These are phyloP conservation scores for Orbicella faveolata DNA, from an alignment of 64 coral and sea anemone genomes.

Conservation along the genomic window DNA sequence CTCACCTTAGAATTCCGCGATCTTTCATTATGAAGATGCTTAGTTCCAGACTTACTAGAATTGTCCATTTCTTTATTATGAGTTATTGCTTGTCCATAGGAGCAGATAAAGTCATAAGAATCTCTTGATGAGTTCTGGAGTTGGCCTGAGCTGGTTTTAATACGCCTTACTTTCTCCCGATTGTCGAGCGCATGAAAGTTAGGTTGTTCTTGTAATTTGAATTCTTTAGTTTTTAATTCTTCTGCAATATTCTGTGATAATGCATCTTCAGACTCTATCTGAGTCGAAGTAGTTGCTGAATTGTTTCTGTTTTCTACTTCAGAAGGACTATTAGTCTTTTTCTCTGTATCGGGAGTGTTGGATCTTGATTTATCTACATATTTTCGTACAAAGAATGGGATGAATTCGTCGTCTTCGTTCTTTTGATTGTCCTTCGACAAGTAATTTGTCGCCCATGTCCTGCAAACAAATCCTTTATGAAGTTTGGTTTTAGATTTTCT, in stretches of 20 bases:
- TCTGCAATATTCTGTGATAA: not conserved
- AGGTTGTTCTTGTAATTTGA: not conserved
- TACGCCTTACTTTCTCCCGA: not conserved
- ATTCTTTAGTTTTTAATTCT: not conserved
- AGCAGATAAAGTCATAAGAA: not conserved
- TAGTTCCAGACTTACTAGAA: not conserved
- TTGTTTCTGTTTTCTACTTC: not conserved
- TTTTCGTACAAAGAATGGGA: slow-evolving; percentile 7
- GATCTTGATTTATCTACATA: slow-evolving; percentile 11
- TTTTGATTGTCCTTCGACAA: not conserved
- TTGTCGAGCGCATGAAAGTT: not conserved
- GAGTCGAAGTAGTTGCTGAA: not conserved
- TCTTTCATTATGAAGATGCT: not conserved
- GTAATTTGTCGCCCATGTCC: slow-evolving; percentile 68
- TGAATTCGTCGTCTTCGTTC: slow-evolving; percentile 14
- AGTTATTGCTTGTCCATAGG: not conserved
- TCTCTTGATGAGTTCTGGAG: not conserved
- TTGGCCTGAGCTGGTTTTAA: not conserved
- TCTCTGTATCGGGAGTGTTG: not conserved
- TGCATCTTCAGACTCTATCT: not conserved
- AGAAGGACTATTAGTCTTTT: not conserved
- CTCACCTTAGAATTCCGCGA: not conserved
- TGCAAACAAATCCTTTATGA: slow-evolving; percentile 85
- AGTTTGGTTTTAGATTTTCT: slow-evolving; percentile 22
- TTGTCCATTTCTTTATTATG: not conserved